Evolutionary conservation across 2,797 vertebrate genomes (phyloP), one percentile per base, ranked within the genome.

Genomic region (Sebastes taczanowskii): DNA sequence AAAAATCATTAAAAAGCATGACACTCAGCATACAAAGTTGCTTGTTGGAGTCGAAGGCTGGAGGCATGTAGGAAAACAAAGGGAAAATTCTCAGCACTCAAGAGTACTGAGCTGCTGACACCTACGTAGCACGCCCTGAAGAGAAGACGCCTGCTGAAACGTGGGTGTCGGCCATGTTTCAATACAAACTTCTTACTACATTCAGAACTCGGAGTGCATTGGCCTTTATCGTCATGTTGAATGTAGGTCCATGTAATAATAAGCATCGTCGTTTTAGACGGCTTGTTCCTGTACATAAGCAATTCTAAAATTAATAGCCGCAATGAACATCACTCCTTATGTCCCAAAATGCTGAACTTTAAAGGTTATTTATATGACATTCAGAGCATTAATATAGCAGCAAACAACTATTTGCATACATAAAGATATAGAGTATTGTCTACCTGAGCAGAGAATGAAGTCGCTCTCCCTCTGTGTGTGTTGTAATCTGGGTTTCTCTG

Each of bases 101-200:
- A 29, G 52, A 61, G 66, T 29, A 72, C 16, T 75, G 38, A 74
- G 61, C 22, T 32, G 25, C 22, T 32, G 25, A 66, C 79, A 78
- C 74, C 56, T 75, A 75, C 52, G 27, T 66, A 83, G 66, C 73
- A 65, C 55, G 7, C 60, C 71, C 76, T 11, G 25, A 56, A 78
- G 64, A 80, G 60, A 80, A 27, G 23, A 73, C 58, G 75, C 53
- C 71, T 61, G 68, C 34, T 71, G 79, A 67, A 76, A 71, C 29
- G 79, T 85, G 77, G 84, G 79, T 55, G 83, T 82, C 71, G 69
- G 84, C 72, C 42, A 62, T 58, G 55, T 46, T 42, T 66, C 59
- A 66, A 74, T 69, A 65, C 81, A 83, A 79, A 79, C 38, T 13
- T 82, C 75, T 63, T 52, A 71, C 65, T 74, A 71, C 35, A 25